phyloP scores from a whole-genome alignment of 2,797 vertebrate genomes.

The Sebastes cheni region DNA sequence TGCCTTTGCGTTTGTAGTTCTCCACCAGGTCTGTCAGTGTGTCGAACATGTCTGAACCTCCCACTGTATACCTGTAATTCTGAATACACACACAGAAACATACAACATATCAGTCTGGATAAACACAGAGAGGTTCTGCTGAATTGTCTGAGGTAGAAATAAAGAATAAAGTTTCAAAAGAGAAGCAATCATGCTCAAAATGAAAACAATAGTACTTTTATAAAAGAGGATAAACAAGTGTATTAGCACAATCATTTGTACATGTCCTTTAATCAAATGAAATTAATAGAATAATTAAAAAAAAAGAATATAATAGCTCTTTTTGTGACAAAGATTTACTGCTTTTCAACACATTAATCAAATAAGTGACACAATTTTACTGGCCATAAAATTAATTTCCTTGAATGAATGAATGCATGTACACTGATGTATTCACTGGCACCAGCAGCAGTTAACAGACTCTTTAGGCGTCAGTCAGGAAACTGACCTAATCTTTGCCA shows the following conservation, averaged over 20 bases:
- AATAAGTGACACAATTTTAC: neutral
- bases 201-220: neutral
- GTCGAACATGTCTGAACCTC: slow-evolving; percentile 88
- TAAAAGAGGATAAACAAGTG: neutral
- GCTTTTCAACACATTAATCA: neutral
- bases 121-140: neutral
- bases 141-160: neutral
- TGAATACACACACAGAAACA: slow-evolving; percentile 66
- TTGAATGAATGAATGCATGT: neutral
- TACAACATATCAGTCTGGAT: neutral
- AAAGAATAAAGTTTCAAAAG: neutral
- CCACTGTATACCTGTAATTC: slow-evolving; percentile 91
- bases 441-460: neutral
- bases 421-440: neutral
- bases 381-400: neutral
- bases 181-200: neutral
- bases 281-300: neutral
- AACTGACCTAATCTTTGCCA: slow-evolving; percentile 29
- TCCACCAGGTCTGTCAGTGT: slow-evolving; percentile 93
- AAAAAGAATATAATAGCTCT: neutral
- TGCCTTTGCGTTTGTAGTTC: slow-evolving; percentile 89
- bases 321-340: neutral
- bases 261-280: neutral
- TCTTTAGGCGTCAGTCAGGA: neutral
- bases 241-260: neutral